Conservation (phyloP, 2,888 invertebrate species). For the Ametastegia equiseti region DNA sequence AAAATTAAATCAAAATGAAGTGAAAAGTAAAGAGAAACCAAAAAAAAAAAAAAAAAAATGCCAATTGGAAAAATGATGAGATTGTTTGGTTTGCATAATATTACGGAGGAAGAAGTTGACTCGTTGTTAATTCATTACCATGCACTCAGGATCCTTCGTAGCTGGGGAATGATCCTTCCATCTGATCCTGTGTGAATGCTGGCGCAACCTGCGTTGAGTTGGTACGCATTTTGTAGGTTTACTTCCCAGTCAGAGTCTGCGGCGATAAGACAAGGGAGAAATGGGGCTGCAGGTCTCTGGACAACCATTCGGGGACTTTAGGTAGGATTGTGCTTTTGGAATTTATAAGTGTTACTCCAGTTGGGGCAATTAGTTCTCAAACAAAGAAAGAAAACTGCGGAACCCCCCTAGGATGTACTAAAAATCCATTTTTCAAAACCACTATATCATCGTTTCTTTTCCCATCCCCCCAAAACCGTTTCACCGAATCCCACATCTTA, state of each 20-base stretch:
- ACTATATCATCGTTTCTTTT: too few species aligned
- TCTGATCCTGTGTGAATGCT: too few species aligned
- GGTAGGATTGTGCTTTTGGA: background rate
- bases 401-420: background rate
- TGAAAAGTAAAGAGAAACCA: too few species aligned
- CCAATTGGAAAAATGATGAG: too few species aligned
- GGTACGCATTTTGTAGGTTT: too few species aligned
- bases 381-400: background rate
- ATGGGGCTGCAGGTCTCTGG: constrained; percentile 16
- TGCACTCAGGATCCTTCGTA: background rate
- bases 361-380: background rate
- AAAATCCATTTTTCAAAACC: background rate
- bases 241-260: background rate
- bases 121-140: background rate
- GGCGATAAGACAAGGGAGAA: background rate
- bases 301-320: constrained; percentile 26
- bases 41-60: too few species aligned
- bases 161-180: constrained; percentile 1
- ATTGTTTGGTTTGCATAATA: too few species aligned
- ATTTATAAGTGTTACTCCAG: constrained; percentile 23
- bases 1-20: too few species aligned
- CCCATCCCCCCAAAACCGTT: too few species aligned
- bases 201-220: too few species aligned
- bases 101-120: background rate
- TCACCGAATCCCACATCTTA: too few species aligned